These are phyloP conservation scores for Temnothorax nylanderi DNA, from an alignment of 1,140 invertebrate species.

Conservation along the genomic window DNA sequence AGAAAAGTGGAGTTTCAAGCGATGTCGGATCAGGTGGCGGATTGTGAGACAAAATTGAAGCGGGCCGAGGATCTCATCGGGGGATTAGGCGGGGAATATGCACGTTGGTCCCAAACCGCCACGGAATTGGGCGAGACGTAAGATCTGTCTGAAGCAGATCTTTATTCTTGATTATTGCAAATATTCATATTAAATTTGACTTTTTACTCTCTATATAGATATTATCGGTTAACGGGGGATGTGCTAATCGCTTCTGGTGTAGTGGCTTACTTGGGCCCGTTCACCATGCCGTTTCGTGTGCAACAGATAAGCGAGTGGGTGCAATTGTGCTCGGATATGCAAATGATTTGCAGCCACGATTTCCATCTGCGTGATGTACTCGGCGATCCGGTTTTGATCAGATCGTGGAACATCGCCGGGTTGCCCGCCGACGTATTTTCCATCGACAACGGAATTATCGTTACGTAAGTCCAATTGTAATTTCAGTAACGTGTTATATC, in stretches of 20 bases:
- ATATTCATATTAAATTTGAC: slow-evolving; percentile 5
- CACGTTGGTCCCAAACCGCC: slow-evolving; percentile 93
- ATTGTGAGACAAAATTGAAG: slow-evolving; percentile 95
- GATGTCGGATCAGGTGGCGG: slow-evolving; percentile 93
- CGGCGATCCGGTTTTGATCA: slow-evolving; percentile 94
- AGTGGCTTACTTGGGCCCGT: slow-evolving; percentile 96
- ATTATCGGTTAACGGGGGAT: slow-evolving; percentile 89
- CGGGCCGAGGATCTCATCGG: slow-evolving; percentile 97
- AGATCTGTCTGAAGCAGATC: slow-evolving; percentile 30
- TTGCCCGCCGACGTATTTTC: slow-evolving; percentile 96
- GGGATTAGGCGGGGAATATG: slow-evolving; percentile 93
- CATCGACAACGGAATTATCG: slow-evolving; percentile 96
- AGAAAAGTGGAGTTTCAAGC: slow-evolving; percentile 86
- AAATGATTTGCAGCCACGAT: slow-evolving; percentile 91
- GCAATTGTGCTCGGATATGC: slow-evolving; percentile 87
- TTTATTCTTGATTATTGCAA: not conserved
- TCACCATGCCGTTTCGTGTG: slow-evolving; percentile 92
- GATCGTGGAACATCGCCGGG: slow-evolving; percentile 96
- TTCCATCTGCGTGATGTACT: slow-evolving; percentile 92
- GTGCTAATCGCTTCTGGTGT: slow-evolving; percentile 95
- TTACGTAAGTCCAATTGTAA: slow-evolving; percentile 80
- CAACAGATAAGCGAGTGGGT: slow-evolving; percentile 92
- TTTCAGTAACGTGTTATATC: not conserved
- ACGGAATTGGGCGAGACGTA: slow-evolving; percentile 90
- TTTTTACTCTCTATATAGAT: slow-evolving; percentile 82